Percentiles rank a stretch among this genome's conserved stretches.
Evolutionary conservation across 2,888 invertebrate species (phyloP).

Genomic region (Spodoptera picta): DNA sequence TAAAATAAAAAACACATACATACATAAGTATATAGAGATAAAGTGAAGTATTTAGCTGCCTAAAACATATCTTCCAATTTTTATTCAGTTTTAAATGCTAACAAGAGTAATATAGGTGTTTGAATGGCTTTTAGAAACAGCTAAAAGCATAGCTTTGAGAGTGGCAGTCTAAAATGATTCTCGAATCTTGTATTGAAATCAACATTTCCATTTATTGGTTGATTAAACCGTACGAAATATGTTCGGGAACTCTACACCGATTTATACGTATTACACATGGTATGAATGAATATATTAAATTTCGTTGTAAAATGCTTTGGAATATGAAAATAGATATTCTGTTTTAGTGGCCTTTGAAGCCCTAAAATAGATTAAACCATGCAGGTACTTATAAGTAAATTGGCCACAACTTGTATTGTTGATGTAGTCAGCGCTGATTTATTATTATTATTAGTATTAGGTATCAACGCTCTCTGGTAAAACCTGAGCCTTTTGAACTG

Average conservation of each 20-base stretch:
- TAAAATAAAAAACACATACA: too few relatives aligned
- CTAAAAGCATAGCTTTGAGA: constrained; percentile 6
- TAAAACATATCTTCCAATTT: background rate
- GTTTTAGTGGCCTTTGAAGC: too few relatives aligned
- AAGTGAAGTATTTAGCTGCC: too few relatives aligned
- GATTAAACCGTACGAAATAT: constrained; percentile 25
- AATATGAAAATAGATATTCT: background rate
- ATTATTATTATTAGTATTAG: too few relatives aligned
- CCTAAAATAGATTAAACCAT: too few relatives aligned
- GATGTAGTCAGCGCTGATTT: too few relatives aligned
- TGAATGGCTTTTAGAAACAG: background rate
- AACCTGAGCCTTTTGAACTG: too few relatives aligned
- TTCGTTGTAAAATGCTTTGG: constrained; percentile 3
- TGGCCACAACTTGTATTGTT: too few relatives aligned
- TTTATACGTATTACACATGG: constrained; percentile 19
- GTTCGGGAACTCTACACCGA: constrained; percentile 12
- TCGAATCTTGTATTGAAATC: constrained; percentile 16
- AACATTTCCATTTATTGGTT: constrained; percentile 29
- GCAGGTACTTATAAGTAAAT: too few relatives aligned
- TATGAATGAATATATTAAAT: constrained; percentile 21
- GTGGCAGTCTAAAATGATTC: constrained; percentile 17
- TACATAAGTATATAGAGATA: too few relatives aligned
- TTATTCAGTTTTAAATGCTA: background rate
- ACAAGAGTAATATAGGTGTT: constrained; percentile 1
- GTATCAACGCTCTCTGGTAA: too few relatives aligned